Evolutionary conservation across 2,797 vertebrate species (phyloP).

Genomic region (Gobionotothen gibberifrons): DNA sequence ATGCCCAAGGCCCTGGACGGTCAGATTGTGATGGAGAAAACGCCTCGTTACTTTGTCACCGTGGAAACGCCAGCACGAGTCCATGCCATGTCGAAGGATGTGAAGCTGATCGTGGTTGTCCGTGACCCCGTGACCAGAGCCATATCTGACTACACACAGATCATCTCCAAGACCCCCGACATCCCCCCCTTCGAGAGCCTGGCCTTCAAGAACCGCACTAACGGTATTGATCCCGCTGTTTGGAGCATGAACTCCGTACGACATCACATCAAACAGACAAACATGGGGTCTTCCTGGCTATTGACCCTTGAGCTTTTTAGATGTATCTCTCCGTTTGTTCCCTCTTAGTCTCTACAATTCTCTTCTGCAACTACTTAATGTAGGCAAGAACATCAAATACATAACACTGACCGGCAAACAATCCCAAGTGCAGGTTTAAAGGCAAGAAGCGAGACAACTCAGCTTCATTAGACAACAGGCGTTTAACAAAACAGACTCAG

Average conservation of each 20-base stretch:
- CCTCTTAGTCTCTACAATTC: not conserved
- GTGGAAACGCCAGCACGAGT: constrained; percentile 84
- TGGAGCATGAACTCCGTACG: not conserved
- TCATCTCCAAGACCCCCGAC: constrained; percentile 85
- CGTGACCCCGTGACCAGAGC: constrained; percentile 87
- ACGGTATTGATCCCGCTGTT: constrained; percentile 50
- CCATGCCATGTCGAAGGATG: constrained; percentile 83
- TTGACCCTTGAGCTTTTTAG: not conserved
- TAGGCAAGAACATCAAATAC: not conserved
- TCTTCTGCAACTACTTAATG: not conserved
- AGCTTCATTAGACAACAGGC: too few species aligned
- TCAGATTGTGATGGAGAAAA: constrained; percentile 90
- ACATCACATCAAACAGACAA: not conserved
- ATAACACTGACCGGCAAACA: not conserved
- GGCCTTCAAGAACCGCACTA: constrained; percentile 84
- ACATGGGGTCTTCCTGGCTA: not conserved
- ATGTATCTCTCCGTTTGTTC: not conserved
- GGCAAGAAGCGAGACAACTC: not conserved
- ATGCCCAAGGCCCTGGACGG: constrained; percentile 88
- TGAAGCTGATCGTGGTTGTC: constrained; percentile 88
- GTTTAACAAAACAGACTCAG: too few species aligned
- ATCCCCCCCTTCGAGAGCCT: constrained; percentile 85
- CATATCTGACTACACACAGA: constrained; percentile 89
- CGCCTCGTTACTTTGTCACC: constrained; percentile 87
- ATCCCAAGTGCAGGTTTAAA: not conserved